Evolutionary conservation across 1,140 invertebrate species (phyloP).

Genomic region (Leptinotarsa undecemlineata): DNA sequence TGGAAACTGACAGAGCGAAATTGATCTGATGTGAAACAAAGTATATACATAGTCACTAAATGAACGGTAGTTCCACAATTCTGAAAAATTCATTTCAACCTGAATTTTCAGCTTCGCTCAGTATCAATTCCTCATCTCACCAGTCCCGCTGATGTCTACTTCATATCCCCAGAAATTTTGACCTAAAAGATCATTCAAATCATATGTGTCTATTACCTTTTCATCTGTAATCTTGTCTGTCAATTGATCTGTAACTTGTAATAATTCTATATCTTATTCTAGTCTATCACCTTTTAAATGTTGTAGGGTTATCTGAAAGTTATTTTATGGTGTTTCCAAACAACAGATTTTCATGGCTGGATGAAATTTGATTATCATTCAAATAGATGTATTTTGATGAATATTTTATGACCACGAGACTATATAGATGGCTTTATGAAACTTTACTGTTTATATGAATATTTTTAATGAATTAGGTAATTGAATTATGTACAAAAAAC

Average conservation of each 20-base stretch:
- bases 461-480: too few relatives aligned
- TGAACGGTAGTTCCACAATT: too few relatives aligned
- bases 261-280: constrained; percentile 37
- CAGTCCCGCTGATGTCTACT: neutral
- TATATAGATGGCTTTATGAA: too few relatives aligned
- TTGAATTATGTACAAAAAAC: too few relatives aligned
- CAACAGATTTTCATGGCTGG: neutral
- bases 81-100: too few relatives aligned
- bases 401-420: neutral
- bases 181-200: neutral
- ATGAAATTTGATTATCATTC: neutral
- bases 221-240: constrained; percentile 31
- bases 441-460: too few relatives aligned
- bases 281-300: constrained; percentile 40
- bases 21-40: too few relatives aligned
- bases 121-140: neutral
- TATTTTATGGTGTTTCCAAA: neutral
- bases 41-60: too few relatives aligned
- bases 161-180: neutral
- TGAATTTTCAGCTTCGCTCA: too few relatives aligned
- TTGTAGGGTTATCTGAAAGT: constrained; percentile 30
- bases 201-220: constrained; percentile 9
- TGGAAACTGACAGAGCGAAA: too few relatives aligned
- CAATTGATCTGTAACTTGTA: constrained; percentile 33
- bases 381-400: constrained; percentile 1